Conservation (phyloP, 2,797 vertebrate species). For the Cryptoprocta ferox region DNA sequence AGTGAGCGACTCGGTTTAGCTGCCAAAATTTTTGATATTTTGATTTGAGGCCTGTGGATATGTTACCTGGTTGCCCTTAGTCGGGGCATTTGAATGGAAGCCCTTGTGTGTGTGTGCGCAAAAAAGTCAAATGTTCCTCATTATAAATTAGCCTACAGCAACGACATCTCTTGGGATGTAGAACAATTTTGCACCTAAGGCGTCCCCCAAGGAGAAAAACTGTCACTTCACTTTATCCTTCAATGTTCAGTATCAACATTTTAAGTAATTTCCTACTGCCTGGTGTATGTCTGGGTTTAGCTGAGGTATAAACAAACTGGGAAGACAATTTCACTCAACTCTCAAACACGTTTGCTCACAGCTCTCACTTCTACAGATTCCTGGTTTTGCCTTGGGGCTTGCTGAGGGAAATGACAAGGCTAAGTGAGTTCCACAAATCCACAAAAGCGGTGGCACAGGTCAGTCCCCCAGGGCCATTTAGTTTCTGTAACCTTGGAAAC, state of each 20-base stretch:
- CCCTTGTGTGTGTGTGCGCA: not conserved
- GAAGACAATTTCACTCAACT: not conserved
- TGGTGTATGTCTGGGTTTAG: not conserved
- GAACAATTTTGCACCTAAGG: not conserved
- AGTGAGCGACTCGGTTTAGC: not conserved
- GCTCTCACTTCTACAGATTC: not conserved
- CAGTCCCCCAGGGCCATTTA: not conserved
- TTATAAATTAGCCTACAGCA: not conserved
- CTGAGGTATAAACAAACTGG: not conserved
- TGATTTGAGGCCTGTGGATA: not conserved
- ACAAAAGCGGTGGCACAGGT: not conserved
- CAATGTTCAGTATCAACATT: not conserved
- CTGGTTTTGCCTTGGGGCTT: not conserved
- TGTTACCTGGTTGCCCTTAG: not conserved
- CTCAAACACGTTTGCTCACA: not conserved
- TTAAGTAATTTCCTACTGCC: not conserved
- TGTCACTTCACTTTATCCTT: not conserved
- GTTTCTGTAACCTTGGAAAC: not conserved
- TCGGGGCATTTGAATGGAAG: not conserved
- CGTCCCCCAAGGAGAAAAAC: not conserved
- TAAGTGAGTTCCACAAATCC: not conserved
- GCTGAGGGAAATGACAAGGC: not conserved
- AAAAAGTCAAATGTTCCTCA: not conserved
- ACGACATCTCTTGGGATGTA: not conserved
- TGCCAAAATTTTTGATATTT: not conserved